phyloP scores from a whole-genome alignment of 1,140 invertebrate genomes.

The Carcinoscorpius rotundicauda region DNA sequence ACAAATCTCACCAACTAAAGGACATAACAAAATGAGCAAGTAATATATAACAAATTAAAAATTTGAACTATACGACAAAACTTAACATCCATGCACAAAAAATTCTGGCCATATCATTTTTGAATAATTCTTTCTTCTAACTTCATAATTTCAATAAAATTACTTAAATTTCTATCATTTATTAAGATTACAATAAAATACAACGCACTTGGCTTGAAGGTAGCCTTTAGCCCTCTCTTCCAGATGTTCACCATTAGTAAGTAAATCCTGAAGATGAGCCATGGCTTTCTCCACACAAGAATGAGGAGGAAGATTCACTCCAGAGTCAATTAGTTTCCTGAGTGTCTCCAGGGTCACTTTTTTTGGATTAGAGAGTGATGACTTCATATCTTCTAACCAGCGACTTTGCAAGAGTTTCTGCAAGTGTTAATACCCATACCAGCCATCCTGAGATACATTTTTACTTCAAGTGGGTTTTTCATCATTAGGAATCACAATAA shows the following conservation, averaged over 20 bases:
- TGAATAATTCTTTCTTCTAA: neutral
- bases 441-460: no score
- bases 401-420: constrained; percentile 43
- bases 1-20: no score
- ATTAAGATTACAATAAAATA: neutral
- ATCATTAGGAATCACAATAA: neutral
- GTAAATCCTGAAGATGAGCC: constrained; percentile 54
- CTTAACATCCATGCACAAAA: no score
- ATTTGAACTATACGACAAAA: no score
- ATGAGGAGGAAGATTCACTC: constrained; percentile 58
- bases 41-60: no score
- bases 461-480: no score
- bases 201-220: constrained; percentile 40
- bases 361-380: constrained; percentile 27
- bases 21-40: no score
- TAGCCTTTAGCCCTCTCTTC: constrained; percentile 63
- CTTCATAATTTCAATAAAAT: neutral
- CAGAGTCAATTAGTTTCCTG: constrained; percentile 52
- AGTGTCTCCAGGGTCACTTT: constrained; percentile 57
- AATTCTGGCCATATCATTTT: no score
- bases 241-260: constrained; percentile 66
- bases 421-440: neutral
- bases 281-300: constrained; percentile 55
- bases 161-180: neutral
- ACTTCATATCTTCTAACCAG: constrained; percentile 57